phyloP scores from a whole-genome alignment of 2,888 invertebrate species.

The Tetanocera ferruginea region DNA sequence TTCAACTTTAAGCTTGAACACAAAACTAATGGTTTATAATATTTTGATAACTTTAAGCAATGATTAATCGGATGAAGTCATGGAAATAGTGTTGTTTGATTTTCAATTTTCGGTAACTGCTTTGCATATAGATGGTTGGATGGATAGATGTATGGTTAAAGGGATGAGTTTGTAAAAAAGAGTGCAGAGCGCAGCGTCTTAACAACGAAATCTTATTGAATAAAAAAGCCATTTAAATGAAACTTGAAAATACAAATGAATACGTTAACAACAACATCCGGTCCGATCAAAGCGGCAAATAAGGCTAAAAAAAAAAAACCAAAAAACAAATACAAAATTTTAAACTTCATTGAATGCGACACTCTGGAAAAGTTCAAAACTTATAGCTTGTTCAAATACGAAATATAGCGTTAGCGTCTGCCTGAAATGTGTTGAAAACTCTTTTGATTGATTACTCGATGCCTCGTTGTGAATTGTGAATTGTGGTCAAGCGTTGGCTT shows the following conservation, averaged over 20 bases:
- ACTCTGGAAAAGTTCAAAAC: not conserved
- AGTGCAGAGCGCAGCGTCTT: not conserved
- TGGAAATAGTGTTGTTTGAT: constrained; percentile 14
- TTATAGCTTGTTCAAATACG: not conserved
- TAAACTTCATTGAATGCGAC: constrained; percentile 13
- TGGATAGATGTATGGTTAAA: not conserved
- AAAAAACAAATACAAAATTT: not conserved
- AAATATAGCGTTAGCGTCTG: too few relatives aligned
- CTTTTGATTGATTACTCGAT: constrained; percentile 19
- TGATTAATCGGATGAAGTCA: constrained; percentile 24
- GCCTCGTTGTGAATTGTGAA: not conserved
- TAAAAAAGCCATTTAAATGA: constrained; percentile 18
- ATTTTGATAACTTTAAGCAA: constrained; percentile 31
- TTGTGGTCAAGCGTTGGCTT: constrained; percentile 8
- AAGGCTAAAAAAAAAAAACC: not conserved
- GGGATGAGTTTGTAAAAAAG: not conserved
- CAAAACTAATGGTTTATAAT: constrained; percentile 32
- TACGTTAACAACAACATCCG: constrained; percentile 28
- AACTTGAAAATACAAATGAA: constrained; percentile 14
- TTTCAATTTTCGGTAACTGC: constrained; percentile 4
- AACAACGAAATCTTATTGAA: constrained; percentile 1
- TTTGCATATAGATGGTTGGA: not conserved
- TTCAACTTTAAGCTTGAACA: constrained; percentile 20
- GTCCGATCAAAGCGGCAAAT: constrained; percentile 19
- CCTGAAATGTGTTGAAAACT: constrained; percentile 4